Evolutionary conservation across 2,888 invertebrate species (phyloP).

Genomic region (Sussaba pulchella): DNA sequence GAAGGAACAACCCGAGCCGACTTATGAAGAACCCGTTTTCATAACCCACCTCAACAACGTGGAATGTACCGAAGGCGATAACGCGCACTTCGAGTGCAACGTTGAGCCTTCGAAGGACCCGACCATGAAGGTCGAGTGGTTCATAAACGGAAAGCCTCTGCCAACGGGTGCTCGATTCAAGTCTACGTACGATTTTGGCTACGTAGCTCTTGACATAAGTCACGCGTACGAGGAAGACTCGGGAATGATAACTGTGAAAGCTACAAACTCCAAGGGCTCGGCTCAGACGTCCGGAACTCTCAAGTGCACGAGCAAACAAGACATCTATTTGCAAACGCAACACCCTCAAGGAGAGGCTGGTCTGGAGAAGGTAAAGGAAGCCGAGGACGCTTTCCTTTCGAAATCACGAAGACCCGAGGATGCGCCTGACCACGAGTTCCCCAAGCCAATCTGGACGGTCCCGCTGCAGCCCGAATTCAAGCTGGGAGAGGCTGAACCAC

Average conservation of each 20-base stretch:
- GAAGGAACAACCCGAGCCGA: constrained; percentile 90
- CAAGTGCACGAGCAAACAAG: constrained; percentile 92
- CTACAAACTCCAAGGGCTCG: constrained; percentile 94
- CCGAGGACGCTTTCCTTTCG: constrained; percentile 92
- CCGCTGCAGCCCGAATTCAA: constrained; percentile 93
- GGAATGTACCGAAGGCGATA: constrained; percentile 94
- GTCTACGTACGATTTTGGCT: constrained; percentile 98
- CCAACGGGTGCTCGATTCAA: constrained; percentile 96
- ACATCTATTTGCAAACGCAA: constrained; percentile 95
- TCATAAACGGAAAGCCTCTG: constrained; percentile 95
- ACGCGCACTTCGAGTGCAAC: constrained; percentile 95
- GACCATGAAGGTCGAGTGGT: constrained; percentile 97
- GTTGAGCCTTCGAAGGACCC: constrained; percentile 97
- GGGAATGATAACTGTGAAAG: constrained; percentile 95
- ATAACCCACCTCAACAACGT: constrained; percentile 96
- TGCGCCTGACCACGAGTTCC: constrained; percentile 91
- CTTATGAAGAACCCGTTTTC: constrained; percentile 94
- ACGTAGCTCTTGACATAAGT: constrained; percentile 95
- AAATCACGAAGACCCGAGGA: constrained; percentile 90
- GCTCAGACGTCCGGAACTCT: constrained; percentile 96
- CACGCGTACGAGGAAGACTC: constrained; percentile 96
- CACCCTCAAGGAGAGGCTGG: constrained; percentile 97
- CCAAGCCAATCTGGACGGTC: constrained; percentile 94
- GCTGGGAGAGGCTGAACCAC: constrained; percentile 92
- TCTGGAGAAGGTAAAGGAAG: constrained; percentile 94